Evolutionary conservation across 2,888 invertebrate species (phyloP).

Genomic region (Teleiodes luculella): DNA sequence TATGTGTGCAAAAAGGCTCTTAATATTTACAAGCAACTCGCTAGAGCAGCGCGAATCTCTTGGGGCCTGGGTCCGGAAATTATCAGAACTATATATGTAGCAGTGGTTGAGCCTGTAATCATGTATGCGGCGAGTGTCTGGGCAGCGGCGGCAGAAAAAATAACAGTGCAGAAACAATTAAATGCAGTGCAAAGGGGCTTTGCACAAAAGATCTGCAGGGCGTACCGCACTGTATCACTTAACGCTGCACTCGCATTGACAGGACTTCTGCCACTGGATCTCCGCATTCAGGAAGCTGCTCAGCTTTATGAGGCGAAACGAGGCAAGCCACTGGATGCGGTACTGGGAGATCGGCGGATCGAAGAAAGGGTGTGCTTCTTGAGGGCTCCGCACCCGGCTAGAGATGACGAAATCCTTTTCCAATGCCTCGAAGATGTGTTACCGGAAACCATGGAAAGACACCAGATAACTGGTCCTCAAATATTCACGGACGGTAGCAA

Average conservation of each 20-base stretch:
- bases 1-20: no score
- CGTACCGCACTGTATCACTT: slow-evolving; percentile 21
- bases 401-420: background rate
- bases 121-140: slow-evolving; percentile 17
- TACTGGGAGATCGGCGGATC: slow-evolving; percentile 15
- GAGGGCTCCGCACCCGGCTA: slow-evolving; percentile 7
- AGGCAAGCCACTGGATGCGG: no score
- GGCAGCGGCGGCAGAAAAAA: background rate
- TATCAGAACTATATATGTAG: slow-evolving; percentile 1
- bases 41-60: no score
- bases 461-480: no score
- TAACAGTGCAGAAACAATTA: background rate
- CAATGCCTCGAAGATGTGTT: background rate
- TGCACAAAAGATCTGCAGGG: slow-evolving; percentile 16
- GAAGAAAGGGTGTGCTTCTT: slow-evolving; percentile 13
- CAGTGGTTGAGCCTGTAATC: background rate
- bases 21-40: no score
- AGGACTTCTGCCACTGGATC: background rate
- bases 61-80: background rate
- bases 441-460: no score
- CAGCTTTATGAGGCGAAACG: background rate
- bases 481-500: no score
- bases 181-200: background rate
- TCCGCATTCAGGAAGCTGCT: background rate
- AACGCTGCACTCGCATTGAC: slow-evolving; percentile 16